Evolutionary conservation across 2,113 vertebrate species (phyloP).

Genomic region (Phrynosoma blainvillii): DNA sequence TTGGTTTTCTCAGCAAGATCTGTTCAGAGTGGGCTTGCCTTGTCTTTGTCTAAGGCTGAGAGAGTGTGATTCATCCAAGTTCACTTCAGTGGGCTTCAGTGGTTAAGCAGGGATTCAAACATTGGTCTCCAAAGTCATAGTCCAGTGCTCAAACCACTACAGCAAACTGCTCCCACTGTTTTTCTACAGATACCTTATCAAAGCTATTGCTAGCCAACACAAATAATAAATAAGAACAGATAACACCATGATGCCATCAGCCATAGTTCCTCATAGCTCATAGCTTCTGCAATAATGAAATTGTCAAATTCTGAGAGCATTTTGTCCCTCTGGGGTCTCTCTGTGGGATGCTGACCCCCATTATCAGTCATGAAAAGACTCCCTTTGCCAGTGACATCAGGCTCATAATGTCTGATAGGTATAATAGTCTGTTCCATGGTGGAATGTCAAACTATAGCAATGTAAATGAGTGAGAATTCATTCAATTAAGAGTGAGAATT

Average conservation of each 20-base stretch:
- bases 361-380: neutral
- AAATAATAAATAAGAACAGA: neutral
- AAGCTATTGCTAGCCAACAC: neutral
- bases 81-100: no score
- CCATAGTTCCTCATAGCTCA: no score
- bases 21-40: no score
- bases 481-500: slow-evolving; percentile 39
- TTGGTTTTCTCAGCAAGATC: no score
- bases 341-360: neutral
- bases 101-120: no score
- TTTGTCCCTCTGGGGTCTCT: neutral
- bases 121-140: no score
- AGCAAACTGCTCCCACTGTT: neutral
- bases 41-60: no score
- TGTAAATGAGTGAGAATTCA: slow-evolving; percentile 29
- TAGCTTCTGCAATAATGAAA: neutral
- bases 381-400: neutral
- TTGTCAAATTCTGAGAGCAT: neutral
- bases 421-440: neutral
- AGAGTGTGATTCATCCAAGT: no score
- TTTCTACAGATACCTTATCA: neutral
- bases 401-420: neutral
- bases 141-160: no score
- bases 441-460: slow-evolving; percentile 17
- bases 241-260: neutral